These are phyloP conservation scores for Caprella mutica DNA, from an alignment of 2,888 invertebrate genomes.

Conservation along the genomic window DNA sequence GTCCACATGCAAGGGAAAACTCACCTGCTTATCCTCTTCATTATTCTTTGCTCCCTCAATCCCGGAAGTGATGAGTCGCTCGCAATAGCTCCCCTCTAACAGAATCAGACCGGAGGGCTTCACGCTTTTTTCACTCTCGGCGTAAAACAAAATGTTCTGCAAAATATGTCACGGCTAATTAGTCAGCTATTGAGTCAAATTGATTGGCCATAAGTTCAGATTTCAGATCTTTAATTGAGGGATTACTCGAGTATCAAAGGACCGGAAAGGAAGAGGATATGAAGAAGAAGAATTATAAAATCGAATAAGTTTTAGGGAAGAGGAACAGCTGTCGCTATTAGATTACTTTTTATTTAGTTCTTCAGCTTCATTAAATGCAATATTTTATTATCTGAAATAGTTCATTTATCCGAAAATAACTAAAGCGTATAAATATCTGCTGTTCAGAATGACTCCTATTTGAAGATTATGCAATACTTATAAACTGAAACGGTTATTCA, in stretches of 20 bases:
- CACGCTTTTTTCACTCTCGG: slow-evolving; percentile 66
- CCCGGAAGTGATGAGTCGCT: slow-evolving; percentile 50
- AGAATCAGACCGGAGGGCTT: slow-evolving; percentile 72
- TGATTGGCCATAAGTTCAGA: too few relatives aligned
- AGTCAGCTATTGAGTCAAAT: too few relatives aligned
- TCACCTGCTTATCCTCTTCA: slow-evolving; percentile 45
- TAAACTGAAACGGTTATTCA: too few relatives aligned
- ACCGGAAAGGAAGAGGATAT: slow-evolving; percentile 36
- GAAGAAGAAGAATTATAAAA: not conserved
- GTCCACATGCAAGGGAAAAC: too few relatives aligned
- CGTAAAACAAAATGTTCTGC: slow-evolving; percentile 82
- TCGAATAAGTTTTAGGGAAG: too few relatives aligned
- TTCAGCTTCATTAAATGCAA: not conserved
- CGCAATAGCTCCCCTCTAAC: slow-evolving; percentile 79
- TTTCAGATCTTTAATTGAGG: not conserved
- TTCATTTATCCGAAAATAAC: not conserved
- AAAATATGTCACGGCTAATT: slow-evolving; percentile 40
- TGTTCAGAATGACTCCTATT: not conserved
- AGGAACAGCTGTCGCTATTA: not conserved
- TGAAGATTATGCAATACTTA: too few relatives aligned
- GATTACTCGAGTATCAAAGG: not conserved
- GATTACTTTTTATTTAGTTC: not conserved
- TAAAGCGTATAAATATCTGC: not conserved
- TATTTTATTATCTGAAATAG: not conserved
- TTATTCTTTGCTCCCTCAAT: slow-evolving; percentile 35